Evolutionary conservation across 2,888 invertebrate genomes (phyloP), one percentile per base, ranked within the genome.

Genomic region (Hofmannophila pseudospretella): DNA sequence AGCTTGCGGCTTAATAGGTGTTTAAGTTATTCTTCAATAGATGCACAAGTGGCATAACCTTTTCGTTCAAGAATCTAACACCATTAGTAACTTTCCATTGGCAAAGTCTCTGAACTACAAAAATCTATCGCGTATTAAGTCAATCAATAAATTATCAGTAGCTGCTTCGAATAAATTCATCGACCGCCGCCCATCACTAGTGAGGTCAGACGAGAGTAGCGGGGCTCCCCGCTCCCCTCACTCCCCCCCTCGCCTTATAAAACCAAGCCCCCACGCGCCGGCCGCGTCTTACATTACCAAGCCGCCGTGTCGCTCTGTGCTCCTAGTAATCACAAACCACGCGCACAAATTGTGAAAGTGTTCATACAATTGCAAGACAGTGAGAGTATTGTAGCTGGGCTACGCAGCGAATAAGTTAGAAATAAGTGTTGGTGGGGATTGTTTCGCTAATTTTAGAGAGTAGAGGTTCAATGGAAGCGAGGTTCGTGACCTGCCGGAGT

Each of bases 391-490:
- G 16, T 56, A 61, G 55, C 65, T 61, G 57, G 49, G 54, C 54
- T 51, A 49, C 32, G 29, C 26, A 10, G 13, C 38, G 30, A 36
- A 20, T 46, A 42, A 35, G 43, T 42, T 52, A 55, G 53, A 59
- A 56, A 62, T 41, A 55, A 75, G 74, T 76, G 66, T 55, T 47
- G 67, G 67, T 59, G 64, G 67, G 67, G 64, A 64, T 82, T 68
- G 60, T 71, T 67, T 78, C 60, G 65, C 64, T 53, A 60, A 70
- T 66, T 55, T 58, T 67, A 70, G 68, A 57, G 51, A 68, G 71
- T 69, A 73, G 63, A 74, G 70, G 78, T 84, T 86, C 87, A 84
- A 88, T 88, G 88, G 88, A 88, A 87, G 87, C 88, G 71, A 86
- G 87, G 79, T 88, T 87, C 80, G 88, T 88, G 67, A 82, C 80